Conservation (phyloP, 2,797 vertebrate genomes). For the Schizothorax lantsangensis region DNA sequence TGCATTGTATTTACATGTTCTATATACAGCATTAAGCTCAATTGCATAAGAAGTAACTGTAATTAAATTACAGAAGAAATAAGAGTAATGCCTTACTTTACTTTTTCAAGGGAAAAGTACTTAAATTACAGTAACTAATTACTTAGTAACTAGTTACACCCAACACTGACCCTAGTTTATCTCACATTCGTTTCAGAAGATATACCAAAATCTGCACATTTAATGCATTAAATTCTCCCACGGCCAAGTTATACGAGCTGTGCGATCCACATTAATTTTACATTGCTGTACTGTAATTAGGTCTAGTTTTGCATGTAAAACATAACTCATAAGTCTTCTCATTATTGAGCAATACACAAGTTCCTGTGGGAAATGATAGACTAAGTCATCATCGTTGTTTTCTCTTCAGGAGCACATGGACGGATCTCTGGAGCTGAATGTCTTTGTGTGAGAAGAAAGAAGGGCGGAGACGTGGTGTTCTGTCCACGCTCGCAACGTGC, state of each 20-base stretch:
- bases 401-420: not conserved
- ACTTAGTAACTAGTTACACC: too few relatives aligned
- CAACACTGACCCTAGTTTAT: too few relatives aligned
- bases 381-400: not conserved
- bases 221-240: not conserved
- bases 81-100: too few relatives aligned
- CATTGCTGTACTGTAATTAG: not conserved
- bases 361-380: not conserved
- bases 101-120: too few relatives aligned
- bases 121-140: too few relatives aligned
- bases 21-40: too few relatives aligned
- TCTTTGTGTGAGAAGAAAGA: not conserved
- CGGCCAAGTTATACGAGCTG: not conserved
- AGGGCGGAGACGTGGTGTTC: conserved; percentile 19
- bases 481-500: conserved; percentile 10
- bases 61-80: too few relatives aligned
- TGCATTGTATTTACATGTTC: too few relatives aligned
- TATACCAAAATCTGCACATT: not conserved
- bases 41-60: too few relatives aligned
- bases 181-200: not conserved
- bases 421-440: not conserved
- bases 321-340: not conserved
- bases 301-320: not conserved
- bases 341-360: not conserved
- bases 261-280: not conserved